Base-by-base conservation (phyloP, 2,797 vertebrate species). In the Cyclopterus lumpus region DNA sequence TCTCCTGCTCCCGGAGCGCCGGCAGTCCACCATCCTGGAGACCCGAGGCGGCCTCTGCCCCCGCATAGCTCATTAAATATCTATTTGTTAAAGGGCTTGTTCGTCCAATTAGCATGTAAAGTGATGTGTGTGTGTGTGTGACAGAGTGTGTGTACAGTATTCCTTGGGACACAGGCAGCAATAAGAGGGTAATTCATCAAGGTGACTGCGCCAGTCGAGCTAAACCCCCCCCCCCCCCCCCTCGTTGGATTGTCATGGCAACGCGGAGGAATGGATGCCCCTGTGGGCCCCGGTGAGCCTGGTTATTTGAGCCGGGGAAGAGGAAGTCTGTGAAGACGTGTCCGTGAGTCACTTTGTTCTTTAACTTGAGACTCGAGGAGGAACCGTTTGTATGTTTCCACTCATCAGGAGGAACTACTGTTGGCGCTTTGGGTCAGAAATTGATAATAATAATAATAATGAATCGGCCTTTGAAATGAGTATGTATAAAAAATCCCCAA, bases 161-260 rank as follows among this genome's bases (percentile, higher is more conserved):
- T 92, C 86, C 91, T 87, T 38, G 48, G 86, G 86, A 78, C 79
- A 89, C 82, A 32, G 64, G 55, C 69, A 66, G 82, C 80, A 91
- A 80, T 85, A 85, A 88, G 82, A 81, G 82, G 87, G 89, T 89
- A 81, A 91, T 94, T 93, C 85, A 90, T 93, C 92, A 93, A 90
- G 87, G 85, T 89, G 87, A 93, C 89, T 89, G 86, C 87, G 80
- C 84, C 86, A 84, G 90, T 87, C 88, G 89, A 87, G 86, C 88
- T 79, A 83, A 86, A 80, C 78, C 59, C 62, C 85, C 79, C 75
- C 85, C 59, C 67, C 67, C 75, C 30, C 51, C 77, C 58, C 70
- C 66, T 77, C 26, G 46, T 80, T 60, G 68, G 49, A 78, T 92
- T 77, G 89, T 84, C 91, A 92, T 85, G 84, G 92, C 83, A 86